Evolutionary conservation across 2,888 invertebrate genomes (phyloP).

Genomic region (Hirtodrosophila histrioides): DNA sequence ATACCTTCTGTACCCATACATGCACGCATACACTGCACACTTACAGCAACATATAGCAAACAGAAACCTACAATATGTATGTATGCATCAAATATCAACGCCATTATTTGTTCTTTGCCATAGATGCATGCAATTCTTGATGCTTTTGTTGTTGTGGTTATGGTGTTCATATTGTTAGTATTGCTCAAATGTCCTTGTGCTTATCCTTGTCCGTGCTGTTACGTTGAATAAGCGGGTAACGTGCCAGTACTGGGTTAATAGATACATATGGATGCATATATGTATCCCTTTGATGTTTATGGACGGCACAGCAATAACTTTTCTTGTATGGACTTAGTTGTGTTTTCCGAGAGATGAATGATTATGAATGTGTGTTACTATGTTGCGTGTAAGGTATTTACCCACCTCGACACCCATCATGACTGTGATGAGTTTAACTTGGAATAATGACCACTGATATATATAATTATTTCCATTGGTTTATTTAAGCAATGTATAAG

Average conservation of each 20-base stretch:
- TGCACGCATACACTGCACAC: slow-evolving; percentile 31
- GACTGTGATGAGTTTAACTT: no score
- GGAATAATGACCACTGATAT: no score
- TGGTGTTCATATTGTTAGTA: slow-evolving; percentile 48
- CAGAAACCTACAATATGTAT: slow-evolving; percentile 6
- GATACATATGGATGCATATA: slow-evolving; percentile 31
- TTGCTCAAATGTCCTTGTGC: slow-evolving; percentile 29
- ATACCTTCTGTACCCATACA: slow-evolving; percentile 22
- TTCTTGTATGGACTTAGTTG: slow-evolving; percentile 21
- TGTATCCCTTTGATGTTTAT: slow-evolving; percentile 15
- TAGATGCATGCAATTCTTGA: slow-evolving; percentile 46
- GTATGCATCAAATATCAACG: slow-evolving; percentile 65
- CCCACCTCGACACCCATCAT: no score
- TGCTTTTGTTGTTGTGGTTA: slow-evolving; percentile 12
- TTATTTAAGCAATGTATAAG: no score
- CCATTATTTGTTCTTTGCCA: slow-evolving; percentile 65
- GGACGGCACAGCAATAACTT: slow-evolving; percentile 22
- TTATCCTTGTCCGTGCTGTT: slow-evolving; percentile 16
- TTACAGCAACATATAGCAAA: neutral
- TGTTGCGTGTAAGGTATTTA: neutral
- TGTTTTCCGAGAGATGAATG: slow-evolving; percentile 5
- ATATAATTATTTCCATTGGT: no score
- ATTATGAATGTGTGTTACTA: slow-evolving; percentile 29
- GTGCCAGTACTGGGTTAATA: slow-evolving; percentile 52
- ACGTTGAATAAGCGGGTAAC: slow-evolving; percentile 57